Evolutionary conservation across 2,888 invertebrate species (phyloP).

Genomic region (Synanthedon myopaeformis): DNA sequence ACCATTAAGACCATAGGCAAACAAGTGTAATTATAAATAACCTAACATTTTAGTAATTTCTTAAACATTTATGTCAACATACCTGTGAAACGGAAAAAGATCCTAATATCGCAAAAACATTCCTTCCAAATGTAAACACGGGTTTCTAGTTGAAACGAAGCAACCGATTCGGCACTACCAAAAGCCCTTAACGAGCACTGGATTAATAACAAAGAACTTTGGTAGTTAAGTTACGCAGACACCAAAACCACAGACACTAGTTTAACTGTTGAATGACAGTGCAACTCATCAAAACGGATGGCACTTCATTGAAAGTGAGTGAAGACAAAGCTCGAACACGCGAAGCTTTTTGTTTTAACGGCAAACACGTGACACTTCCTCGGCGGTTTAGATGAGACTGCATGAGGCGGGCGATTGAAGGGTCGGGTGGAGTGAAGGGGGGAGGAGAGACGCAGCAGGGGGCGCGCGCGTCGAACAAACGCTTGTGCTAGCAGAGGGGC

Average conservation of each 20-base stretch:
- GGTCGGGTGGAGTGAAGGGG: slow-evolving; percentile 14
- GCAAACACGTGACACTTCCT: slow-evolving; percentile 22
- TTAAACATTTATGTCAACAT: neutral
- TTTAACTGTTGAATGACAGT: slow-evolving; percentile 19
- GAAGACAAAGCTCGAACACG: slow-evolving; percentile 58
- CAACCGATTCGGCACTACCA: slow-evolving; percentile 42
- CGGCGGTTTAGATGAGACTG: slow-evolving; percentile 47
- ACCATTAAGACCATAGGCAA: no score
- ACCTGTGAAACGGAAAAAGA: slow-evolving; percentile 12
- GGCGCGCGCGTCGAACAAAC: slow-evolving; percentile 38
- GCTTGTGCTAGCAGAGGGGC: slow-evolving; percentile 19
- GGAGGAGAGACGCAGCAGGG: slow-evolving; percentile 28
- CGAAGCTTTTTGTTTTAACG: slow-evolving; percentile 30
- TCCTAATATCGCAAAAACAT: slow-evolving; percentile 46
- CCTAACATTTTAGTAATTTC: neutral
- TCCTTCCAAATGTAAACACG: slow-evolving; percentile 16
- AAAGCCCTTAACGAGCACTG: slow-evolving; percentile 39
- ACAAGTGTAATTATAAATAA: no score
- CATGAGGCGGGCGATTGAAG: slow-evolving; percentile 21
- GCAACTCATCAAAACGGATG: slow-evolving; percentile 21
- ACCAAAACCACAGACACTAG: slow-evolving; percentile 26
- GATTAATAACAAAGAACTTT: slow-evolving; percentile 15
- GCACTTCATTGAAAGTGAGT: slow-evolving; percentile 38
- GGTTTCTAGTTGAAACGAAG: slow-evolving; percentile 26
- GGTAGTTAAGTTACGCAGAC: slow-evolving; percentile 18